phyloP scores from a whole-genome alignment of 2,113 vertebrate species.

The Etheostoma spectabile region DNA sequence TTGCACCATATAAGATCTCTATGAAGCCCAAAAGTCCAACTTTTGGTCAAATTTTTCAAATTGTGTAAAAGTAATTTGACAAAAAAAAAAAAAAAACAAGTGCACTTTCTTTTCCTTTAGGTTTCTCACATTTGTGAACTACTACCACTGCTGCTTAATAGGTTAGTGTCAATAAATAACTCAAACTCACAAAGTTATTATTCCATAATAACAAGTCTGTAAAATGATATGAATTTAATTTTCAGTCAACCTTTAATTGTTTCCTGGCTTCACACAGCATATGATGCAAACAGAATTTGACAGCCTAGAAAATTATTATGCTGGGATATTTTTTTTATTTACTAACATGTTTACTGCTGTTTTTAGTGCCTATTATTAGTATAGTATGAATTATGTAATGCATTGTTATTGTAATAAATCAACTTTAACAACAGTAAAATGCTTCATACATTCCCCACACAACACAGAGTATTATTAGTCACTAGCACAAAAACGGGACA shows the following conservation, averaged over 20 bases:
- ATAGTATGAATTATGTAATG: conserved; percentile 11
- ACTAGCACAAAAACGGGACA: conserved; percentile 7
- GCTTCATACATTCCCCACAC: neutral
- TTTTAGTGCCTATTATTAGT: conserved; percentile 1
- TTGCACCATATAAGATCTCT: neutral
- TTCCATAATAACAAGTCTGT: neutral
- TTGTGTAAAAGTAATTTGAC: neutral
- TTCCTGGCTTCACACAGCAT: neutral
- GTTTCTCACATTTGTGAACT: neutral
- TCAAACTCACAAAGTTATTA: conserved; percentile 14
- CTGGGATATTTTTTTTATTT: conserved; percentile 22
- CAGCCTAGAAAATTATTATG: conserved; percentile 4
- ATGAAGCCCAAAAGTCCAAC: neutral
- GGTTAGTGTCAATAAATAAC: conserved; percentile 3
- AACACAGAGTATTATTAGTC: conserved; percentile 15
- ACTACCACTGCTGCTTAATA: neutral
- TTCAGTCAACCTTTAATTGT: conserved; percentile 14
- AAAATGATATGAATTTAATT: neutral
- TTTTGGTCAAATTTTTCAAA: too few species aligned
- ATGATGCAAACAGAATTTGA: conserved; percentile 37
- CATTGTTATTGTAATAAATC: conserved; percentile 36
- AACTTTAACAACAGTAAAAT: conserved; percentile 6
- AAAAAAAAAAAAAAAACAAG: neutral
- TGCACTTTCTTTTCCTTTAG: neutral
- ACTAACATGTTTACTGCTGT: conserved; percentile 10